These are phyloP conservation scores for Stratiomys singularior DNA, from an alignment of 2,888 invertebrate genomes.

Conservation along the genomic window DNA sequence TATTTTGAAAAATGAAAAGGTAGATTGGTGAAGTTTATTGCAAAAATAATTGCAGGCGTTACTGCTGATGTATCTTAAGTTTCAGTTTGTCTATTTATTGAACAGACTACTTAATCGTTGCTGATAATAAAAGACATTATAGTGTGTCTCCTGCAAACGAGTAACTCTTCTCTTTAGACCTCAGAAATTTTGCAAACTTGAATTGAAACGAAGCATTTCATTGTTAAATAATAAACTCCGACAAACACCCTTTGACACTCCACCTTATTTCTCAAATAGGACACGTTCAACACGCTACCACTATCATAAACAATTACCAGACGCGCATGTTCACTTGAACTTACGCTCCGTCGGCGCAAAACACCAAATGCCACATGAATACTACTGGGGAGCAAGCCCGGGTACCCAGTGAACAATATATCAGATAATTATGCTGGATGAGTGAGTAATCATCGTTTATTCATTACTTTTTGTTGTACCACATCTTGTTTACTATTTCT, in stretches of 20 bases:
- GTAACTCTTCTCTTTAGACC: too few relatives aligned
- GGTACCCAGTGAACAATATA: conserved; percentile 6
- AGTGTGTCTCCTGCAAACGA: too few relatives aligned
- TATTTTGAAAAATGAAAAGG: too few relatives aligned
- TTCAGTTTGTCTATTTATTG: too few relatives aligned
- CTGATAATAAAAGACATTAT: too few relatives aligned
- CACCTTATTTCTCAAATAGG: background rate
- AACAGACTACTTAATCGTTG: too few relatives aligned
- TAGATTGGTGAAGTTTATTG: too few relatives aligned
- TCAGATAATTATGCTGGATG: conserved; percentile 25
- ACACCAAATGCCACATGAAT: background rate
- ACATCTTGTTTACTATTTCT: conserved; percentile 23
- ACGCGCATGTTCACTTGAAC: conserved; percentile 14
- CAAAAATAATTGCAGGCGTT: too few relatives aligned
- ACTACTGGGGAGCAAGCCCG: background rate
- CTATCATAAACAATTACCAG: conserved; percentile 2
- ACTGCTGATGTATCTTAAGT: too few relatives aligned
- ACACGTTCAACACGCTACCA: background rate
- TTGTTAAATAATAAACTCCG: too few relatives aligned
- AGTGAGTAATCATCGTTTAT: conserved; percentile 9
- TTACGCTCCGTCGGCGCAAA: background rate
- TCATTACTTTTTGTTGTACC: background rate
- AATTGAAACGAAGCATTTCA: too few relatives aligned
- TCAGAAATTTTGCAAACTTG: too few relatives aligned
- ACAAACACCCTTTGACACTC: background rate